These are phyloP conservation scores for Caenorhabditis becei DNA, from an alignment of 2,888 invertebrate genomes.

Conservation along the genomic window DNA sequence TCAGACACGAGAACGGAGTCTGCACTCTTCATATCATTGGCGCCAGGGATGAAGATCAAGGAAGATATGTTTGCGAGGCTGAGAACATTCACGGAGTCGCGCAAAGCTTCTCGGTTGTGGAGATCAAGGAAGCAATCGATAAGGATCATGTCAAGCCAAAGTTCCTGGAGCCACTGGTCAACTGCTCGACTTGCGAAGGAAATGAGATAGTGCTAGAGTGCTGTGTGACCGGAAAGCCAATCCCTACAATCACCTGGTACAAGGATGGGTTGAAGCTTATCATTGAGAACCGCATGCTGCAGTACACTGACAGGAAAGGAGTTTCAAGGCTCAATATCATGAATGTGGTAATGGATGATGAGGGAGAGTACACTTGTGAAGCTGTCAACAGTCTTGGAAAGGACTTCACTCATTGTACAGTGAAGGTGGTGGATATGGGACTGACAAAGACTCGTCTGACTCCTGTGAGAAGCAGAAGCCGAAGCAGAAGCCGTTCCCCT, in stretches of 20 bases:
- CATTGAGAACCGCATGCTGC: slow-evolving; percentile 78
- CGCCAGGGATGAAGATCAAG: slow-evolving; percentile 94
- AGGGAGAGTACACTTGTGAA: slow-evolving; percentile 80
- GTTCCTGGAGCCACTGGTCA: slow-evolving; percentile 78
- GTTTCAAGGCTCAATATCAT: slow-evolving; percentile 78
- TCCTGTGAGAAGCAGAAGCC: slow-evolving; percentile 60
- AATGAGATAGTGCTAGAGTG: slow-evolving; percentile 79
- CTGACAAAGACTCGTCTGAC: slow-evolving; percentile 62
- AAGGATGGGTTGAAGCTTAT: slow-evolving; percentile 80
- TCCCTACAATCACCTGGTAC: slow-evolving; percentile 75
- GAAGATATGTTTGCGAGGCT: slow-evolving; percentile 91
- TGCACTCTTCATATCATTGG: slow-evolving; percentile 96
- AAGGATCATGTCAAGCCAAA: slow-evolving; percentile 73
- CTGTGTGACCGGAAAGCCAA: slow-evolving; percentile 73
- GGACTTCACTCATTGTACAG: slow-evolving; percentile 79
- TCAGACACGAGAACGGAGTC: slow-evolving; percentile 86
- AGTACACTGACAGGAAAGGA: slow-evolving; percentile 80
- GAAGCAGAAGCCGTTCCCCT: slow-evolving; percentile 65
- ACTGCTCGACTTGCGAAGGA: slow-evolving; percentile 75
- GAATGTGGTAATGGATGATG: slow-evolving; percentile 75
- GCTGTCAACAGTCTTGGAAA: slow-evolving; percentile 78
- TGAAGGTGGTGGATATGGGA: slow-evolving; percentile 75
- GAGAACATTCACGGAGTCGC: slow-evolving; percentile 72
- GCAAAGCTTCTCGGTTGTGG: slow-evolving; percentile 63
- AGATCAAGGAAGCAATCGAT: slow-evolving; percentile 70